Base-by-base conservation (phyloP, 2,888 invertebrate genomes). In the Steinernema hermaphroditum region DNA sequence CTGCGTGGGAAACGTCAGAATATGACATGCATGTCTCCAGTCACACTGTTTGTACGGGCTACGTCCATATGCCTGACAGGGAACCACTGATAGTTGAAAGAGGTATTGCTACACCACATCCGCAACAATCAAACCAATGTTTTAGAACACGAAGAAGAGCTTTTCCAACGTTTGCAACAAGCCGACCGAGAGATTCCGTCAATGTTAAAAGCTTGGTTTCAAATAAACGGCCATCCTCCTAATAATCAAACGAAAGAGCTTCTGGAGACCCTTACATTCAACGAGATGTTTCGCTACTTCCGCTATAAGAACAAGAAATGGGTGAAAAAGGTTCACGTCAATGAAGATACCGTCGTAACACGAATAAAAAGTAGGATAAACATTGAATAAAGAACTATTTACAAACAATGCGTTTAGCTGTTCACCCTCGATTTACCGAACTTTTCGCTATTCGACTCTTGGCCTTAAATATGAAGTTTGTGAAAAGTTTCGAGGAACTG, bases 151-250 rank as follows among this genome's bases (percentile, higher is more conserved):
- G 62, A 62, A 62, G 62, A 62, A 34, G 32, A 62, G 19, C 29
- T 62, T 2, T 32, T 62, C 14, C 29, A 32, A 9, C 62, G 34
- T 14, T 6, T 62, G 12, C 1, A n/a, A n/a, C n/a, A n/a, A n/a
- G n/a, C 14, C 16, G 27, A 29, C 16, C 16, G 9, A 6, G 29
- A 32, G 6, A 62, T 62, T 32, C 32, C 62, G n/a, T 32, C 57
- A n/a, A 19, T 37, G 29, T n/a, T 76, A 44, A 44, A 22, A 2
- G 75, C 70, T 0, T 76, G 75, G 76, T 76, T 76, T 37, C 37
- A 43, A 37, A 12, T 71, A 12, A 68, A 68, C 46, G 0, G 16
- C 1, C 12, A 29, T 32, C 62, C 62, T 2, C 62, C 62, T 2
- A 62, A n/a, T 14, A 8, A 29, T 2, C 16, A 16, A 9, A 16